These are phyloP conservation scores for Epizoanthus ramosus DNA, from an alignment of 92 coral and sea anemone species.

Conservation along the genomic window DNA sequence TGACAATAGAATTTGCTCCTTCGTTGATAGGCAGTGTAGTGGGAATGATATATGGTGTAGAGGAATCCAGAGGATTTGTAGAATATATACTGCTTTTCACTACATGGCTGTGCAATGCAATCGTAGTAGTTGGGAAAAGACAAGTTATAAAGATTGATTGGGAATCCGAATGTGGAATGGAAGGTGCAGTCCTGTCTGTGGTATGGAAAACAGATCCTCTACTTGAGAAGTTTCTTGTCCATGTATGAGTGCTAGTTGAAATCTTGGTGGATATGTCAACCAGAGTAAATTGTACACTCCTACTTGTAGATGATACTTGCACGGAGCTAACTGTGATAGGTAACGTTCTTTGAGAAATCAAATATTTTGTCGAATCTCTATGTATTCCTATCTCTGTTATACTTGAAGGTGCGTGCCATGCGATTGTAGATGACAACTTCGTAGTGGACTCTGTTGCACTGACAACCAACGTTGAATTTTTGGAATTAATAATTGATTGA, in stretches of 20 bases:
- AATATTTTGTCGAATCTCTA: no score
- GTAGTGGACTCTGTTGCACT: neutral
- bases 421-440: no score
- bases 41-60: neutral
- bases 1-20: slow-evolving; percentile 6
- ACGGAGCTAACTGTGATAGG: neutral
- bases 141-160: neutral
- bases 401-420: neutral
- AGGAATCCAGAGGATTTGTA: neutral
- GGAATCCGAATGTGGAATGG: neutral
- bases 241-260: neutral
- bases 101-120: neutral
- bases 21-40: neutral
- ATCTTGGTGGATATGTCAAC: no score
- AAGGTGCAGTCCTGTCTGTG: neutral
- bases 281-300: neutral
- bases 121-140: neutral
- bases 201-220: neutral
- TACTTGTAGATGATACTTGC: neutral
- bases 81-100: neutral
- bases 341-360: no score
- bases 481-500: neutral
- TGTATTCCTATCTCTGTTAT: no score
- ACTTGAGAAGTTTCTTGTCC: neutral
- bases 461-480: neutral